Evolutionary conservation across 2,113 vertebrate species (phyloP), one percentile per base, ranked within the genome.

Genomic region (Carassius carassius): DNA sequence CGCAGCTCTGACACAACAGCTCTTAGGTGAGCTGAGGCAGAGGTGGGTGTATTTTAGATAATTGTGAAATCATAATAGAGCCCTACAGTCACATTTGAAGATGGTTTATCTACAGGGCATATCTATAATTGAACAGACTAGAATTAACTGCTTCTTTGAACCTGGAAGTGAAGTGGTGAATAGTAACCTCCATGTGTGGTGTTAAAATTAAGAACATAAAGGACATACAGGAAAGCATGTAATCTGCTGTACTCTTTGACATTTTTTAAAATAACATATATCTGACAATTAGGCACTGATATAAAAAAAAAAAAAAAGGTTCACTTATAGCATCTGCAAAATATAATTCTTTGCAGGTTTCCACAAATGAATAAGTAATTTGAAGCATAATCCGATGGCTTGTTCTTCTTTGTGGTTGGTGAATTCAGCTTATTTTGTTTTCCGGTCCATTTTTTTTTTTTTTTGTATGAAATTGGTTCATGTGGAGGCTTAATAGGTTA

Each of bases 121-220:
- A 49, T 67, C 79, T 69, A 81, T 81, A 69, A 81, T 81, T 81
- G 79, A 81, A 69, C 44, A 69, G 44, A 54, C 41, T 54, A 32
- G 44, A 81, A 81, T 81, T 29, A 67, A 54, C 79, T 32, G 25
- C 58, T 80, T 62, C 35, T 62, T 79, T 44, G 77, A 63, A 63
- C 37, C 37, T 23, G 77, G 7, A 62, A 16, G n/a, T 73, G 21
- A 73, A 47, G 70, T 73, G 58, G 21, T 63, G 14, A 79, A 44
- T 62, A 47, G 58, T 25, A 79, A 47, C 21, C 35, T 62, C 13
- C 23, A 37, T 9, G 41, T 14, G 2, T 63, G 2, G 58, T 44
- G 11, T 60, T 62, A 44, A 78, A 62, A 62, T 44, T 47, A 16
- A 14, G 3, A 74, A 74, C n/a, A 80, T 14, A 80, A 47, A 35